Base-by-base conservation (phyloP, 1,140 invertebrate genomes). In the Aphidius gifuensis region DNA sequence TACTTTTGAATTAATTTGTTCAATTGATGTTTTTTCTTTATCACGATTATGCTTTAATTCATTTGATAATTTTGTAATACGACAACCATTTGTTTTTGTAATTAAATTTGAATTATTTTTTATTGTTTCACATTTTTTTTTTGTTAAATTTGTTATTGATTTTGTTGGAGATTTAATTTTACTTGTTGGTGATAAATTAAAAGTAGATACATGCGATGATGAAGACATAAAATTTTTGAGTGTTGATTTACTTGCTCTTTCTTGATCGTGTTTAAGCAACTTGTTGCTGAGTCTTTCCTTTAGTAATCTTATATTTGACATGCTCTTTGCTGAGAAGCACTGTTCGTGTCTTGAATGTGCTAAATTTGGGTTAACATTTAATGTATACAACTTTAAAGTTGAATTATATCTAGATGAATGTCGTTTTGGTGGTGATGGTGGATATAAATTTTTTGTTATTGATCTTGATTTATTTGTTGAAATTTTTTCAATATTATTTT, bases 391-490 rank as follows among this genome's bases (percentile, higher is more conserved):
- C 72, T 84, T 83, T 2, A 91, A 73, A 6, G 88, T 90, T 42
- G 85, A 85, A 75, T 86, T 91, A 59, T 87, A 86, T 68, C 85
- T 86, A 1, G 90, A 92, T 0, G 91, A 92, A 69, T 84, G 84
- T 65, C 91, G 82, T 71, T 83, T 82, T 0, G 89, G 89, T 4
- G 88, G 89, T n/a, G 85, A 86, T 5, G 89, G 88, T 46, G 86
- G 84, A 65, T 73, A 71, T 5, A 69, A 66, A 55, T 48, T 67
- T 16, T 66, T 64, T 6, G 61, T 67, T 65, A 66, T 69, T 38
- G 42, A n/a, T 16, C 64, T 43, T 55, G 42, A 40, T 55, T 16
- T 38, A 5, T n/a, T 7, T 8, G 5, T 21, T 16, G 32, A 43
- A 6, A 54, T 4, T 21, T 11, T 54, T 21, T 8, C 23, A 32